A percentile compares a stretch with the other conserved stretches of the same genome.
Conservation (phyloP, 2,888 invertebrate species). For the Caenorhabditis japonica region DNA sequence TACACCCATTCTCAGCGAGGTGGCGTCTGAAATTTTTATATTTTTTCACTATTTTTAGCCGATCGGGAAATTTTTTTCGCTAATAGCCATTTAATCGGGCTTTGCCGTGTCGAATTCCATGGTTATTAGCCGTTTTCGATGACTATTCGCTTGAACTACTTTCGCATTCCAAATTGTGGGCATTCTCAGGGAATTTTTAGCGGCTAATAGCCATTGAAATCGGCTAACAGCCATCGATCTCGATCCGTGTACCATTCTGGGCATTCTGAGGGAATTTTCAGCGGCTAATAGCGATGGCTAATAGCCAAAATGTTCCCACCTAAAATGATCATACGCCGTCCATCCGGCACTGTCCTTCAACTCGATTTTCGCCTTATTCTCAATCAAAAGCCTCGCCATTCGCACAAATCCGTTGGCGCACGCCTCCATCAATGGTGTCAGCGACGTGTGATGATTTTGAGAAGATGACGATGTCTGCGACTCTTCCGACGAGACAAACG, state of each 20-base stretch:
- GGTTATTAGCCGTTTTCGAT: too few relatives aligned
- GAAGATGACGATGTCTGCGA: neutral
- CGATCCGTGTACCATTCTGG: too few relatives aligned
- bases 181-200: too few relatives aligned
- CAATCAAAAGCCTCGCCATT: conserved; percentile 51
- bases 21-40: conserved; percentile 13
- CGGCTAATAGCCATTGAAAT: too few relatives aligned
- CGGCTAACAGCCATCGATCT: too few relatives aligned
- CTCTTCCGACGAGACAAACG: conserved; percentile 16
- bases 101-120: too few relatives aligned
- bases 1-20: conserved; percentile 8
- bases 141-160: too few relatives aligned
- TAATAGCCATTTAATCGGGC: too few relatives aligned
- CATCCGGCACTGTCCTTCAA: conserved; percentile 51
- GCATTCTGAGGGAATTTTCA: too few relatives aligned
- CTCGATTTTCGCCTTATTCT: conserved; percentile 34
- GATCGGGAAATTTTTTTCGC: too few relatives aligned
- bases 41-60: neutral
- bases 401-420: conserved; percentile 55
- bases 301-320: conserved; percentile 3
- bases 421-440: conserved; percentile 68
- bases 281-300: too few relatives aligned
- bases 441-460: conserved; percentile 12
- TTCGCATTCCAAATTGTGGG: too few relatives aligned
- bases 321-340: conserved; percentile 59